Evolutionary conservation across 2,888 invertebrate genomes (phyloP), one percentile per base, ranked within the genome.

Genomic region (Plebejus melissa): DNA sequence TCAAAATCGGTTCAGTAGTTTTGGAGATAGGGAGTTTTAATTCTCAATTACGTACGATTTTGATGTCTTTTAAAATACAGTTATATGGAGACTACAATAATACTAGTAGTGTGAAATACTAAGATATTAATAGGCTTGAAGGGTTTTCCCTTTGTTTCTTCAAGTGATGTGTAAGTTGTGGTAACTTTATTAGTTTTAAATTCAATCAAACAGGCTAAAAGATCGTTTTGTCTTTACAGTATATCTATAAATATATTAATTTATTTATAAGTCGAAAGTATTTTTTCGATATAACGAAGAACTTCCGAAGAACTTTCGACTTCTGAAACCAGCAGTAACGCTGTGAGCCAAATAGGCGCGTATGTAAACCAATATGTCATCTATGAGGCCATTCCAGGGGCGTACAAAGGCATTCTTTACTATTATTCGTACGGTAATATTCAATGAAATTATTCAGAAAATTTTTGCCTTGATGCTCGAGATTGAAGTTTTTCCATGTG

Each of bases 291-390:
- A 22, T 22, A 22, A 22, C 22, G 22, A 22, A 22, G 22, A 22
- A 22, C 22, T 22, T 22, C 22, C 22, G 22, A 28, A 60, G 60
- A 58, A 58, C 16, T 22, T 58, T 76, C 46, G 70, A 71, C 22
- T 32, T 71, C 4, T 74, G 46, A 46, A 60, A 60, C 16, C 46
- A 28, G 2, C 60, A 11, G 60, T 74, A 74, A 41, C 65, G 28
- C 28, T n/a, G 36, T 46, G 46, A 22, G 28, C 41, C 60, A 54
- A 71, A 75, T 71, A 79, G 60, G 75, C 71, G 81, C 83, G 82
- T 83, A 86, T 82, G 83, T 83, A 82, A 85, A 85, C 85, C 87
- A 88, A 90, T 90, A 90, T 90, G 88, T 88, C 88, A 90, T 87
- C 80, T 81, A 81, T 79, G 83, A 77, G 81, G 78, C 81, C 80